phyloP scores from a whole-genome alignment of 1,140 invertebrate genomes.

The Scylla paramamosain region DNA sequence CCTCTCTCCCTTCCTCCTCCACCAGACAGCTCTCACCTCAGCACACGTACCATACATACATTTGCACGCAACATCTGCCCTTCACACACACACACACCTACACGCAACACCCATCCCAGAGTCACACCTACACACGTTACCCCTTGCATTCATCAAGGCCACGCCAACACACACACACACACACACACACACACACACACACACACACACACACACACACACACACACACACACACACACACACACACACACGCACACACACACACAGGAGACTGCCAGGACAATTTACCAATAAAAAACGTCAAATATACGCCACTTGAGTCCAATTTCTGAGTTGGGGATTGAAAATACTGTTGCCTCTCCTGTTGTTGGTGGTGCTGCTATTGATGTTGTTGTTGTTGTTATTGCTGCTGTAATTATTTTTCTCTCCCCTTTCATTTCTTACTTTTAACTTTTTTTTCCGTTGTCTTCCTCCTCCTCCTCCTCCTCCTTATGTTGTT shows the following conservation, averaged over 20 bases:
- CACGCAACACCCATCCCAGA: no score
- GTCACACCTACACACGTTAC: no score
- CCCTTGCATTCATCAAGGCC: no score
- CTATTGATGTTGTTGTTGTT: no score
- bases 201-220: constrained; percentile 3
- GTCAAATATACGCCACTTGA: neutral
- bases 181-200: constrained; percentile 3
- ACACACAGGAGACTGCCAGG: neutral
- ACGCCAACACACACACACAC: neutral
- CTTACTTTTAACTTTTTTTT: neutral
- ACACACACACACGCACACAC: neutral
- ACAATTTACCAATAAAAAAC: neutral
- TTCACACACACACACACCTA: neutral
- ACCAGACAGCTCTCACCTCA: neutral
- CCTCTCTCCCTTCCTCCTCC: neutral
- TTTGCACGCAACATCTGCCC: neutral
- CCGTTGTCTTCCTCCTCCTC: neutral
- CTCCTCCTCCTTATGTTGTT: neutral
- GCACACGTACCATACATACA: neutral
- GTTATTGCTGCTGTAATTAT: neutral
- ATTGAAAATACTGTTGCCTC: neutral
- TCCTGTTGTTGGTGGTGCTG: neutral
- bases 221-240: constrained; percentile 3
- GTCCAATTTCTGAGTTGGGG: neutral
- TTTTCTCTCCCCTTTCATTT: neutral